phyloP scores from a whole-genome alignment of 1,140 invertebrate species.

The Trachymyrmex septentrionalis region DNA sequence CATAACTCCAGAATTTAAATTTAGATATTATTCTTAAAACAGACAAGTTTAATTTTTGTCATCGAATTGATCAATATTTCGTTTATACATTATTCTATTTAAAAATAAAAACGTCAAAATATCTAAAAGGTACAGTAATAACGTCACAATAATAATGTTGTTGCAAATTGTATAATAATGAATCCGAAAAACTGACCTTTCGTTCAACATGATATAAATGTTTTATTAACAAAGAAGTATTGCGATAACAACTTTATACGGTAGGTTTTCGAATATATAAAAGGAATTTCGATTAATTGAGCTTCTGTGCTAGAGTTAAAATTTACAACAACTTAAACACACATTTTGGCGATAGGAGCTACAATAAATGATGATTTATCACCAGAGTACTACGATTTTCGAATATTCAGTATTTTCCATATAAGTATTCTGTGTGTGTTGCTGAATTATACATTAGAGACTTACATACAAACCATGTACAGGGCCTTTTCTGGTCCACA shows the following conservation, averaged over 20 bases:
- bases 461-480: conserved; percentile 30
- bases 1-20: conserved; percentile 1
- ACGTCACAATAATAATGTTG: background rate
- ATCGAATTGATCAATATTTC: background rate
- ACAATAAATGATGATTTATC: background rate
- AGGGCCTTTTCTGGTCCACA: conserved; percentile 12
- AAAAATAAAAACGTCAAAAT: background rate
- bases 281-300: conserved; percentile 8
- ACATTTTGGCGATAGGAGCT: conserved; percentile 8
- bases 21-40: background rate
- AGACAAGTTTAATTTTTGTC: background rate
- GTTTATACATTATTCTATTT: background rate
- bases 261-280: background rate
- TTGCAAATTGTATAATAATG: background rate
- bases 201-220: background rate
- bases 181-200: background rate
- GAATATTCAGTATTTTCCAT: background rate
- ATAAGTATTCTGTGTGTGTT: background rate
- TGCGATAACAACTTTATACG: background rate
- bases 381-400: conserved; percentile 7
- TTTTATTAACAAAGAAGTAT: background rate
- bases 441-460: conserved; percentile 47
- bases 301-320: background rate
- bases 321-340: background rate
- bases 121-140: background rate